Evolutionary conservation across 2,888 invertebrate genomes (phyloP).

Genomic region (Parnassius smintheus): DNA sequence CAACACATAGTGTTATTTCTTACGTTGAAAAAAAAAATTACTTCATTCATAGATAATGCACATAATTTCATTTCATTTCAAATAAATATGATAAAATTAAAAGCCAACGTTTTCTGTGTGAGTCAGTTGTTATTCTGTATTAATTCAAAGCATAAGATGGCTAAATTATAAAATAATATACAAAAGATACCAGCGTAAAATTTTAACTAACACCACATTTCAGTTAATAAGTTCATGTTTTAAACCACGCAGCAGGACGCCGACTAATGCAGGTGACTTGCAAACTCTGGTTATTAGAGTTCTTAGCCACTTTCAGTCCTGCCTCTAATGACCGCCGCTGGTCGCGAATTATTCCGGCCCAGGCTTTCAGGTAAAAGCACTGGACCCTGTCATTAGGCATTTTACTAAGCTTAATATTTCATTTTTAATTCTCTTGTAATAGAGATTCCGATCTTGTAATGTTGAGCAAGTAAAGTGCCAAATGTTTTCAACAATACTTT

Average conservation of each 20-base stretch:
- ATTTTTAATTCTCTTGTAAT: constrained; percentile 5
- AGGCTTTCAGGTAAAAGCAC: constrained; percentile 17
- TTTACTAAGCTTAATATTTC: too few relatives aligned
- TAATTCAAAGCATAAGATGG: too few relatives aligned
- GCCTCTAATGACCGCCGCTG: constrained; percentile 32
- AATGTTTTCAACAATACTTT: too few relatives aligned
- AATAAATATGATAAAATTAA: too few relatives aligned
- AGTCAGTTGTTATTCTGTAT: too few relatives aligned
- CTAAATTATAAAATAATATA: too few relatives aligned
- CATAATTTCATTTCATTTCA: too few relatives aligned
- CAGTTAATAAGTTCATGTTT: constrained; percentile 23
- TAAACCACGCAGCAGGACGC: constrained; percentile 39
- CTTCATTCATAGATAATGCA: too few relatives aligned
- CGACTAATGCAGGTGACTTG: constrained; percentile 71
- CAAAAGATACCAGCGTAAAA: too few relatives aligned
- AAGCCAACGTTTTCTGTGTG: too few relatives aligned
- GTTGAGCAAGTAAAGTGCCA: not conserved
- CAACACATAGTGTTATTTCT: too few relatives aligned
- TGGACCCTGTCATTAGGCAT: constrained; percentile 20
- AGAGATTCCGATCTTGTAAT: constrained; percentile 12
- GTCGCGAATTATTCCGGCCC: constrained; percentile 23
- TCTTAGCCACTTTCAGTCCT: constrained; percentile 31
- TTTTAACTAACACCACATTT: not conserved
- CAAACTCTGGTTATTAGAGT: constrained; percentile 44
- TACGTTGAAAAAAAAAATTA: too few relatives aligned